Base-by-base conservation (phyloP, 2,888 invertebrate genomes). In the Amphipoea oculea region DNA sequence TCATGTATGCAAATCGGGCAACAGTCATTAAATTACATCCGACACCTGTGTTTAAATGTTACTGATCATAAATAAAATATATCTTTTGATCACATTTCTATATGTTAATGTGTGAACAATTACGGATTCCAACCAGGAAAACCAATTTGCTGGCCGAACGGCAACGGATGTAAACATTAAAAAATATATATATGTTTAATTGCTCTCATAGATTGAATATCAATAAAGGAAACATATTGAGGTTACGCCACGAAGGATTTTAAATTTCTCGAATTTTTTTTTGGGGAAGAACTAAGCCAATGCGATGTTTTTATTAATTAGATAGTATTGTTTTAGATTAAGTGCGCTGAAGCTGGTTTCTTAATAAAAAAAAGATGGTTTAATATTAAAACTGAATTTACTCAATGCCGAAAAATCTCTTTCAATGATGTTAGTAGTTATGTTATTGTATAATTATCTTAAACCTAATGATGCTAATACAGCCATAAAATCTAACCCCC, bases 61-160 rank as follows among this genome's bases (percentile, higher is more conserved):
- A 81, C 60, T 54, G 66, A 45, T 23, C 60, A 77, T 82, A 80
- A 82, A 84, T 69, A 72, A 70, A 84, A 73, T 81, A 68, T 84
- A 82, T 86, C 73, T 74, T 81, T 68, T 57, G 66, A 86, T 83
- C 86, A 71, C 60, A 86, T 66, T 68, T 57, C 76, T 42, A 68
- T 88, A 88, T 83, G 76, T 77, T 84, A 84, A 88, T 85, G 81
- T 88, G 86, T 85, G 70, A 84, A 84, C 82, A 82, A 88, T 87
- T 84, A 85, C 75, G 78, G 66, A 89, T 89, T 88, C 88, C 84
- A 80, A 89, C 84, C 89, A 88, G 86, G 82, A 72, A 88, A 90
- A 80, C 85, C 89, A 89, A 91, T 91, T 91, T 87, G 81, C 84
- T 73, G 70, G 45, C 3, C 66, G 69, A 23, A 54, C 57, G 66